Evolutionary conservation across 2,797 vertebrate genomes (phyloP), one percentile per base, ranked within the genome.

Genomic region (Leptodactylus fallax): DNA sequence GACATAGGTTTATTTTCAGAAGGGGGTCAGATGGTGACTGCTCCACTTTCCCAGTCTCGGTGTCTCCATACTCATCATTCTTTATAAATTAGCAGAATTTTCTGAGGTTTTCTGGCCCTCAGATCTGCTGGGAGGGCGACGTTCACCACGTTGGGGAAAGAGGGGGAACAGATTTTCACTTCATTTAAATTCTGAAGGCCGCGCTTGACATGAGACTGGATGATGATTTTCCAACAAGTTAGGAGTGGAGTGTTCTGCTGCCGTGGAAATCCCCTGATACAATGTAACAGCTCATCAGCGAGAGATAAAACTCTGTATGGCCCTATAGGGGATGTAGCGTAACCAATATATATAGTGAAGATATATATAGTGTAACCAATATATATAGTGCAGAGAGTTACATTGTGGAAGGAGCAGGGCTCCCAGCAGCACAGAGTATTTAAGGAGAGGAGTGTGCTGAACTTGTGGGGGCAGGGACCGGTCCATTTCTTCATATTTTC

Each of bases 221-320:
- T 36, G 8, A 45, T 1, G 51, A 58, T 79, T 79, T 51, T 56
- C 13, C 25, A 36, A 36, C 53, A 36, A 58, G 23, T 58, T 19
- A 1, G 17, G 67, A 27, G 25, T 10, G 9, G 53, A 79, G 23
- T 78, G 9, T 79, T 76, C n/a, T 6, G 27, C 12, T 10, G 17
- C 11, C 56, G 8, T 19, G 16, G 12, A 19, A 72, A 80, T 61
- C 27, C 58, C 79, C 56, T 61, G 56, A 80, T 47, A 61, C 79
- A 80, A 11, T 80, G 56, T 61, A 80, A 80, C 56, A 58, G 14
- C 79, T 79, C 60, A 36, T 79, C 78, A 58, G 78, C 25, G 55
- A 56, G 77, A 58, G 25, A 36, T 21, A 79, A 45, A n/a, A 49
- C 71, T 49, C 6, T 45, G 36, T 72, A 16, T 69, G 12, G 3